Evolutionary conservation across 2,888 invertebrate species (phyloP), one percentile per base, ranked within the genome.

Genomic region (Sphaerophoria rueppellii): DNA sequence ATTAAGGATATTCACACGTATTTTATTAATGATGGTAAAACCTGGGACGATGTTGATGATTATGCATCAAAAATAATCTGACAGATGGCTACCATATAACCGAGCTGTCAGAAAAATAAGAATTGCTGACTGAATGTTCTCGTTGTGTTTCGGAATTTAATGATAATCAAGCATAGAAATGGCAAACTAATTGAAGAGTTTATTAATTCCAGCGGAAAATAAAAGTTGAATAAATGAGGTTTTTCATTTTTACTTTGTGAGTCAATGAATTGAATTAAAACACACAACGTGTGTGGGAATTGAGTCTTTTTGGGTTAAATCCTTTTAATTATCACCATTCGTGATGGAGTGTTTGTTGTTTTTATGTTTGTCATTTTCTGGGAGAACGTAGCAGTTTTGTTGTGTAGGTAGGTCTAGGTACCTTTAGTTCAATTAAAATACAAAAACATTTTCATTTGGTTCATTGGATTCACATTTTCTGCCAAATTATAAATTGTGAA

Each of bases 31-130:
- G 24, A 24, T 24, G 43, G 9, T 43, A 0, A 43, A 43, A 7
- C 12, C 43, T 43, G 43, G 43, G 11, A n/a, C 9, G 9, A 6
- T 7, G 1, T 14, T 16, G 12, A 50, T 65, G 65, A 50, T 6
- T 50, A 0, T 50, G 35, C 50, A 65, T 65, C 16, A 50, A 50
- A 48, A 16, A 5, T 35, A 48, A 34, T 48, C n/a, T 63, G 63
- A 50, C 65, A 65, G 35, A 16, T 50, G 61, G 34, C 34, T 63
- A 40, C 12, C 43, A 9, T 35, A 11, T 63, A 9, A 7, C 14
- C 14, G 4, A n/a, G 4, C n/a, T 63, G 50, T 65, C 50, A 50
- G 11, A 63, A 63, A 7, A 6, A 43, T 9, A 9, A 24, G 24
- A 6, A 14, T 63, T 48, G 4, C 37, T 37, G 40, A 40, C 35